Percentiles rank a stretch among this genome's conserved stretches.
These are phyloP conservation scores for Netelia virgata DNA, from an alignment of 2,888 invertebrate genomes.

Conservation along the genomic window DNA sequence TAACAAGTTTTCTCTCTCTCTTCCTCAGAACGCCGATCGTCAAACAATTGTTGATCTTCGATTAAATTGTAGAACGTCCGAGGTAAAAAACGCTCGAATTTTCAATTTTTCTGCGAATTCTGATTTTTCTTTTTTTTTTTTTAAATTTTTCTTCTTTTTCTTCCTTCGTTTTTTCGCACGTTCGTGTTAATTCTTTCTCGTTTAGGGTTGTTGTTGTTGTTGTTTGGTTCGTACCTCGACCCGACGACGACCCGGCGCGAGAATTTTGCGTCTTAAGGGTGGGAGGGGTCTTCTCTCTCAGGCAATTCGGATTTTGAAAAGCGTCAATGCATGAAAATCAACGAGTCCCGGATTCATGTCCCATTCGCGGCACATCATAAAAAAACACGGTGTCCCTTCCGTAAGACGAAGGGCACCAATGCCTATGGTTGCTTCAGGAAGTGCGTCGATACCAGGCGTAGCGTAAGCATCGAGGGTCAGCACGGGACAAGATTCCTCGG, in stretches of 20 bases:
- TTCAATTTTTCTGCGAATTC: not conserved
- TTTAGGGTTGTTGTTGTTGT: conserved; percentile 2
- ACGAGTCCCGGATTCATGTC: conserved; percentile 88
- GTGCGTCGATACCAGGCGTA: conserved; percentile 96
- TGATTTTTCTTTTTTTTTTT: too few relatives aligned
- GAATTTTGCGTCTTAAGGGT: too few relatives aligned
- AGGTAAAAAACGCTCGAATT: not conserved
- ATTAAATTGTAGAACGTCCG: not conserved
- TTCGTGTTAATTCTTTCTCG: not conserved
- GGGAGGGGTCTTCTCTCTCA: conserved; percentile 20
- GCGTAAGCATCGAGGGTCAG: conserved; percentile 92
- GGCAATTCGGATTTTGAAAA: conserved; percentile 48
- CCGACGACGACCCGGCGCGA: too few relatives aligned
- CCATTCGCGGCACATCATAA: conserved; percentile 93
- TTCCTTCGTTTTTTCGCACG: not conserved
- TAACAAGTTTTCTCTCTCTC: not conserved
- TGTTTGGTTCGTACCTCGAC: not conserved
- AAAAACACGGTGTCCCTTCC: conserved; percentile 84
- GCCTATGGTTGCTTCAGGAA: conserved; percentile 97
- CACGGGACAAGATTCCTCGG: conserved; percentile 78
- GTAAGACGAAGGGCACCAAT: conserved; percentile 81
- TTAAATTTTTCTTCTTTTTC: too few relatives aligned
- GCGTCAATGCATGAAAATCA: conserved; percentile 65
- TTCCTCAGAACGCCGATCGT: not conserved
- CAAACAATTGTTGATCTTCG: conserved; percentile 3